These are phyloP conservation scores for Reticulitermes lucifugus DNA, from an alignment of 2,888 invertebrate species.

Conservation along the genomic window DNA sequence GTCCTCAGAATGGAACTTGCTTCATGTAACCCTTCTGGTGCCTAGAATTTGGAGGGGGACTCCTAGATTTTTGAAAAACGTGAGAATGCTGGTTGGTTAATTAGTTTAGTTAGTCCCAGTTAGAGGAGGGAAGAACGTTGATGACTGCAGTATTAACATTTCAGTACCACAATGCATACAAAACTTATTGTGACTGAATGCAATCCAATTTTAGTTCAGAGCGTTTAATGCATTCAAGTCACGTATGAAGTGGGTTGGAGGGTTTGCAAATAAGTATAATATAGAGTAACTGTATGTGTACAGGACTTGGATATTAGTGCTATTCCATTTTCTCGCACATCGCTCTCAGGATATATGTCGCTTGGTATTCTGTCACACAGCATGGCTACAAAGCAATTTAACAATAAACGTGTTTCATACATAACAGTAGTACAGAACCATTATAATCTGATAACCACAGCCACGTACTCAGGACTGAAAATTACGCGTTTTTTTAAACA, in stretches of 20 bases:
- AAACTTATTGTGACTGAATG: background rate
- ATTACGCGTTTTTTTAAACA: too few relatives aligned
- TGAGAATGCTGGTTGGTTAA: too few relatives aligned
- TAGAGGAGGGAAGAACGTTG: too few relatives aligned
- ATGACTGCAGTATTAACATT: too few relatives aligned
- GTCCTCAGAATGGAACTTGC: too few relatives aligned
- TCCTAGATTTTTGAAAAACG: too few relatives aligned
- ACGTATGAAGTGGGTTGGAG: background rate
- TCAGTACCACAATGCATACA: too few relatives aligned
- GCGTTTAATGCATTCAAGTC: background rate
- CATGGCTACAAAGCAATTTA: background rate
- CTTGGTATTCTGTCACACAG: background rate
- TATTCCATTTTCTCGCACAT: background rate
- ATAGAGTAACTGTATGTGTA: background rate
- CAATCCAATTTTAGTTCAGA: background rate
- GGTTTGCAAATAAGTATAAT: background rate
- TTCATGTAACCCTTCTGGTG: too few relatives aligned
- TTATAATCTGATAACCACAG: too few relatives aligned
- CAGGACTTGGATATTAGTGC: background rate
- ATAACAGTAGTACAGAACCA: background rate
- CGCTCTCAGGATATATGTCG: background rate
- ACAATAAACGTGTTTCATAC: background rate
- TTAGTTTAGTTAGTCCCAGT: too few relatives aligned
- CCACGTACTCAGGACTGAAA: too few relatives aligned
- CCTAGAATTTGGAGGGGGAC: too few relatives aligned